Conservation (phyloP, 2,797 vertebrate species). For the Lemur catta region DNA sequence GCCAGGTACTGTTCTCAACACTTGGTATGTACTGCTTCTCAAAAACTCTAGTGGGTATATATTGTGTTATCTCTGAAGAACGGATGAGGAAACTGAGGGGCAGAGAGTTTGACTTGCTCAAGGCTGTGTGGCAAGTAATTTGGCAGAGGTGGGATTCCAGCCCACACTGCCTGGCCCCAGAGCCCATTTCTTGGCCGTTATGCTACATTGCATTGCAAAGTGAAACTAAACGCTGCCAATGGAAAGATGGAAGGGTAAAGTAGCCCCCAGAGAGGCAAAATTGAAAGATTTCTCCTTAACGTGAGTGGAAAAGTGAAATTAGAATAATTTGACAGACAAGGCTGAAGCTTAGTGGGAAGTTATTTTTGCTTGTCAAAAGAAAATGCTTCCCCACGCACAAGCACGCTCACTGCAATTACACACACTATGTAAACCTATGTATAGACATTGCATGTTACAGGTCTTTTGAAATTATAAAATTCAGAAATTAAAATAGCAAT, state of each 20-base stretch:
- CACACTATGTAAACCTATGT: not conserved
- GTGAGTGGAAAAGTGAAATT: not conserved
- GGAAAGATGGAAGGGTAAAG: not conserved
- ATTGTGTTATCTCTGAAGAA: not conserved
- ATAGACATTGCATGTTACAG: not conserved
- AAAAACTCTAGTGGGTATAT: not conserved
- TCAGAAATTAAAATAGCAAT: slow-evolving; percentile 17
- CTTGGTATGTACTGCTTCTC: not conserved
- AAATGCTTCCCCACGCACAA: not conserved
- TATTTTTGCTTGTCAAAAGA: slow-evolving; percentile 33
- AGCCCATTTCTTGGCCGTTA: not conserved
- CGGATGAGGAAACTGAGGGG: not conserved
- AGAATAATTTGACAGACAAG: slow-evolving; percentile 11
- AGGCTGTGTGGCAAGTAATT: not conserved
- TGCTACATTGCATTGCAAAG: not conserved
- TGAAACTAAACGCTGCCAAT: not conserved
- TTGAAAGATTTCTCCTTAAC: not conserved
- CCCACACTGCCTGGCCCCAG: not conserved
- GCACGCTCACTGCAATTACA: not conserved
- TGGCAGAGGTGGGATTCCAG: not conserved
- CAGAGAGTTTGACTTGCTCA: not conserved
- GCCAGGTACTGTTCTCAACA: not conserved
- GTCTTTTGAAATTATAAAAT: not conserved
- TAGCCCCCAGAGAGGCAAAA: not conserved
- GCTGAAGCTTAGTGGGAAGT: not conserved